phyloP scores from a whole-genome alignment of 2,888 invertebrate species.

The Opisthograptis luteolata region DNA sequence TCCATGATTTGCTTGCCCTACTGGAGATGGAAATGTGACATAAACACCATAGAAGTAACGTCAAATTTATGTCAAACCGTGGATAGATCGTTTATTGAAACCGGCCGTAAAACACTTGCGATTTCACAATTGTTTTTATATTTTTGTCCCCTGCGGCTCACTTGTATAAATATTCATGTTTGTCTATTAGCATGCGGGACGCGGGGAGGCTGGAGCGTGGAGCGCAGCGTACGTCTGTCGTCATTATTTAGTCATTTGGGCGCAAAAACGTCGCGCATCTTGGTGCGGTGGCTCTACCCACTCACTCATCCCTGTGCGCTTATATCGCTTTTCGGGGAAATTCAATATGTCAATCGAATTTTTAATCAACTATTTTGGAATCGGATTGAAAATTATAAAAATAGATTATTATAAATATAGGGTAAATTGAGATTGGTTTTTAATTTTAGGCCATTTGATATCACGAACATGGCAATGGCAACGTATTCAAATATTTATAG shows the following conservation, averaged over 20 bases:
- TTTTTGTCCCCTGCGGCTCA: conserved; percentile 64
- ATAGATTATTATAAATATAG: too few relatives aligned
- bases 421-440: too few relatives aligned
- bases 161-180: conserved; percentile 80
- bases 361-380: conserved; percentile 9
- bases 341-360: conserved; percentile 3
- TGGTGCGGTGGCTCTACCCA: conserved; percentile 40
- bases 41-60: too few relatives aligned
- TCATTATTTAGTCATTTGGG: conserved; percentile 81
- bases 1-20: too few relatives aligned
- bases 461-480: too few relatives aligned
- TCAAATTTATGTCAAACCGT: too few relatives aligned
- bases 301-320: conserved; percentile 26
- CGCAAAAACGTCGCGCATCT: conserved; percentile 74
- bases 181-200: conserved; percentile 75
- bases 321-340: conserved; percentile 7
- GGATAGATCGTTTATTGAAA: too few relatives aligned
- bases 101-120: conserved; percentile 30
- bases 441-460: too few relatives aligned
- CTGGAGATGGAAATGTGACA: too few relatives aligned
- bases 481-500: too few relatives aligned
- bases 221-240: conserved; percentile 64
- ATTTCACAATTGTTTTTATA: conserved; percentile 47
- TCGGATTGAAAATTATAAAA: too few relatives aligned
- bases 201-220: conserved; percentile 59